Base-by-base conservation (phyloP, 2,113 vertebrate species). In the Saccopteryx bilineata region DNA sequence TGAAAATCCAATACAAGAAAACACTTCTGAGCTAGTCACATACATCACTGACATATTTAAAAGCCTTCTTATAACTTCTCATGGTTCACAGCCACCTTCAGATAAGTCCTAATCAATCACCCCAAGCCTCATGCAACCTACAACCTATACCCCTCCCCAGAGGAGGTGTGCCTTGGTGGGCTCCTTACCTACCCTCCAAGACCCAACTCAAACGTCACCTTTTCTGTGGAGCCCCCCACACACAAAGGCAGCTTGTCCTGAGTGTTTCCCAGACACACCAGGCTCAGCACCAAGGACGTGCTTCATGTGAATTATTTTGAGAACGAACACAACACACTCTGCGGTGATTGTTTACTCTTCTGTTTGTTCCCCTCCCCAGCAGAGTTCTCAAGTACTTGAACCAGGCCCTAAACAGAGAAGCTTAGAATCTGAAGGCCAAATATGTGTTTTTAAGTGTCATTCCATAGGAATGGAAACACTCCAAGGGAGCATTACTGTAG, bases 401-500 rank as follows among this genome's bases (percentile, higher is more conserved):
- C 17, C 54, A 46, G 31, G 68, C 19, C 7, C 85, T 63, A 82
- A 48, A 54, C 54, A 86, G 0, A 52, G 19, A 61, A 21, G 2
- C 26, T 18, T 21, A 74, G 17, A 84, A 6, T 39, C 52, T 18
- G 26, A 93, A 69, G 56, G 48, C 56, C 28, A 26, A 54, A 68
- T 7, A 48, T 5, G 63, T 90, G 14, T 87, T 79, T 39, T 61
- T 8, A 79, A 92, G 81, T 75, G 71, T 69, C 91, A 96, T 58
- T 92, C 39, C 80, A 61, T 26, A 87, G 75, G 58, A 76, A 94
- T 33, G 61, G 82, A 74, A 72, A 50, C 52, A 12, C 31, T 86
- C 54, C 75, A 87, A 91, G 2, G 46, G 10, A 85, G 31, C 76
- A 86, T 28, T 61, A 69, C 31, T 17, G 52, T 39, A 52, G 50